Conservation (phyloP, 2,888 invertebrate species). For the Homarus gammarus region DNA sequence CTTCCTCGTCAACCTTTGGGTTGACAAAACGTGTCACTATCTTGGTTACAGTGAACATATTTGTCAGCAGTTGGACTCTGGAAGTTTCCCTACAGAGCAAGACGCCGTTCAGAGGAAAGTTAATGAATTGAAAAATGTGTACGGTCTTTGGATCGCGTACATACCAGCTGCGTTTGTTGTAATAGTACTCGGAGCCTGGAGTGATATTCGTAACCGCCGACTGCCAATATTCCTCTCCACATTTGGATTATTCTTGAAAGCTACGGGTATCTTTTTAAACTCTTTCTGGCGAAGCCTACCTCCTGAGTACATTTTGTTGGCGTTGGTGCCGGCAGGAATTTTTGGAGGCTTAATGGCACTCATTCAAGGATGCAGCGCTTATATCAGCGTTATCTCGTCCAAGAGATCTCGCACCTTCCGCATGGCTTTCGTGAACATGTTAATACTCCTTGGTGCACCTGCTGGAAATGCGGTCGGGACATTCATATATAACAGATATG, state of each 20-base stretch:
- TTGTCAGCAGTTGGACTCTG: neutral
- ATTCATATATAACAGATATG: neutral
- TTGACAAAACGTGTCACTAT: slow-evolving; percentile 22
- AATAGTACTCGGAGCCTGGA: slow-evolving; percentile 45
- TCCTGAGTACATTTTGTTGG: slow-evolving; percentile 26
- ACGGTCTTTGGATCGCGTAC: slow-evolving; percentile 1
- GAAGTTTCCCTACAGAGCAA: slow-evolving; percentile 17
- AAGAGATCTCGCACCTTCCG: neutral
- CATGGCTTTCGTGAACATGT: neutral
- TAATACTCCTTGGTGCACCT: neutral
- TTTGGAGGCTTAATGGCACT: slow-evolving; percentile 3
- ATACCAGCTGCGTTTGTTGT: slow-evolving; percentile 15
- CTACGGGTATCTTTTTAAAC: neutral
- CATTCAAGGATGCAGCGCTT: neutral
- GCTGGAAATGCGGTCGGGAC: neutral
- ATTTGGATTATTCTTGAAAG: neutral
- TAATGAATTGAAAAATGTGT: neutral
- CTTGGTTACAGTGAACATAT: slow-evolving; percentile 18
- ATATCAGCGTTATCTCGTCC: neutral
- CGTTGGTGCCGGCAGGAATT: slow-evolving; percentile 9
- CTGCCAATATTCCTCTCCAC: slow-evolving; percentile 3
- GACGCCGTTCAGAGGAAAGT: slow-evolving; percentile 16
- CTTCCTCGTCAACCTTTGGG: slow-evolving; percentile 2
- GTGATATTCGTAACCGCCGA: slow-evolving; percentile 13
- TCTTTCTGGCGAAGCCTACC: slow-evolving; percentile 11